Conservation (phyloP, 2,888 invertebrate species). For the Fragum whitleyi region DNA sequence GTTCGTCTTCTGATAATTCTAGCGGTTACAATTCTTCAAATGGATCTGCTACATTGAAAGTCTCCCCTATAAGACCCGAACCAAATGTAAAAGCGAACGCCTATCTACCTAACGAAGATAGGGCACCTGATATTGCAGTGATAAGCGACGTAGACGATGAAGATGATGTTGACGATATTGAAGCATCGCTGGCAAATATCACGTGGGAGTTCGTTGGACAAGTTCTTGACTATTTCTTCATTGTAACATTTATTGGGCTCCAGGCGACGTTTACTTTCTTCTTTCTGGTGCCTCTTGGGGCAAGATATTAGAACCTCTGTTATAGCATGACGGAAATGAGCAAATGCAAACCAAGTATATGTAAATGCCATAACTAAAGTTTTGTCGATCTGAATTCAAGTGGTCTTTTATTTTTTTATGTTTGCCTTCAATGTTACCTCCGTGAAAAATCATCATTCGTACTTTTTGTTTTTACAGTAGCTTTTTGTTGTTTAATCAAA, state of each 20-base stretch:
- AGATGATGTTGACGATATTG: slow-evolving; percentile 25
- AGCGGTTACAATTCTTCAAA: background rate
- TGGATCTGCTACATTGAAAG: background rate
- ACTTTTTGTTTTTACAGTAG: too few species aligned
- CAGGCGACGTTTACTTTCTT: slow-evolving; percentile 55
- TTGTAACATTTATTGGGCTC: slow-evolving; percentile 49
- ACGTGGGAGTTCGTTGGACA: slow-evolving; percentile 54
- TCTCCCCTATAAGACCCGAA: background rate
- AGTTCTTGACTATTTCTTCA: slow-evolving; percentile 57
- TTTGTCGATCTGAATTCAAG: too few species aligned
- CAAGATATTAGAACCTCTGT: background rate
- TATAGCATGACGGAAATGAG: background rate
- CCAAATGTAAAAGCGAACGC: background rate
- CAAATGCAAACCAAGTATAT: background rate
- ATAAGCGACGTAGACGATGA: slow-evolving; percentile 16
- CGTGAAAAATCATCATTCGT: too few species aligned
- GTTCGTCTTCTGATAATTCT: background rate
- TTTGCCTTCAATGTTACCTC: too few species aligned
- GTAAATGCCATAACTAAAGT: background rate
- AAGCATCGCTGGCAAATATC: background rate
- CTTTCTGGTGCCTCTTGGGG: slow-evolving; percentile 50
- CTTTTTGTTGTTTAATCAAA: too few species aligned
- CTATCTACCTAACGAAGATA: background rate
- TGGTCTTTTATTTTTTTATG: too few species aligned
- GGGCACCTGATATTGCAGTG: background rate